Evolutionary conservation across 2,888 invertebrate genomes (phyloP), one percentile per base, ranked within the genome.

Genomic region (Drepana falcataria): DNA sequence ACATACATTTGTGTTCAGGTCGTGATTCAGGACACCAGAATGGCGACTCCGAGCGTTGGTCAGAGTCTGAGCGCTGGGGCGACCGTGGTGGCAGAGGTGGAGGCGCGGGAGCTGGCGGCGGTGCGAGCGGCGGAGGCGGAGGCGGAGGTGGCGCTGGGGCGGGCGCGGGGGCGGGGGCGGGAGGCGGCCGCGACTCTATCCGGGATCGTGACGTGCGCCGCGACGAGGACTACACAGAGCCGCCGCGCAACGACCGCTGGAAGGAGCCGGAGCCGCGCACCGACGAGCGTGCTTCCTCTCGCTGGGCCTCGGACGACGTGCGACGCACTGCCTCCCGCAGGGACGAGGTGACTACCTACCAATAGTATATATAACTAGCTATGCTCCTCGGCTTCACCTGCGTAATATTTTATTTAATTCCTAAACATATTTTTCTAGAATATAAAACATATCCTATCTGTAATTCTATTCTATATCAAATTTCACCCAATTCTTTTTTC

Each of bases 221-320:
- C 57, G 84, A 79, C 66, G 80, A 78, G 57, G 79, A 81, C 59
- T 74, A 76, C 63, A 72, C 67, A 71, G 88, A 88, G 71, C 85
- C 92, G 66, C 87, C 90, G 71, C 83, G 90, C 72, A 93, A 94
- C 83, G 93, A 93, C 76, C 92, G 94, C 69, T 94, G 93, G 93
- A 92, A 93, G 82, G 93, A 93, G 79, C 92, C 91, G 63, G 88
- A 91, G 79, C 88, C 85, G 62, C 81, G 86, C 67, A 55, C 75
- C 55, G 85, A 87, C 53, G 86, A 88, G 35, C 85, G 91, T 63
- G 64, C 68, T 69, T 79, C 77, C 68, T 79, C 86, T 61, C 86
- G 90, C 69, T 88, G 90, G 89, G 75, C 77, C 60, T 85, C 88
- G 52, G 90, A 90, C 65, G 90, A 89, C 63, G 90, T 89, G 68